Base-by-base conservation (phyloP, 2,797 vertebrate species). In the Labeo calbasu region DNA sequence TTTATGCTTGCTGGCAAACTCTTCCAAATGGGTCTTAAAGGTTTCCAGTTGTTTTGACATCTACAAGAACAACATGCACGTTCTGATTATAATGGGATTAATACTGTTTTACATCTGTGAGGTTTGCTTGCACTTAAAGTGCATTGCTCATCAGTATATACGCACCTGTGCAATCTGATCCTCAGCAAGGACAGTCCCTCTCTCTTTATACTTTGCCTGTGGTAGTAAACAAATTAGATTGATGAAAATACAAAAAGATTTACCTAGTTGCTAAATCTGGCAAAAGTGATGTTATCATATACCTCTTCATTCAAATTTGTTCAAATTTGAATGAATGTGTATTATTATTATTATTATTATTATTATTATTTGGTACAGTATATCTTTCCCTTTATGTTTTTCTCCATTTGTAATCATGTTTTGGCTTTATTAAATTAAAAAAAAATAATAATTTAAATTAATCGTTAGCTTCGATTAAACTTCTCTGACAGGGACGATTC, bases 1-100 rank as follows among this genome's bases (percentile, higher is more conserved):
- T 90, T 99, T 99, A 90, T 99, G 98, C 57, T 99, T 99, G 95
- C 97, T 98, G 91, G 98, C 98, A 91, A 99, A 99, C 88, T 97
- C 97, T 88, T 99, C 97, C 83, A 99, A 90, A 93, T 99, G 96
- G 13, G 95, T 97, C 91, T 97, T 97, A 87, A 99, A 99, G 51
- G 95, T 99, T 78, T 99, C 97, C 92, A 99, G 84, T 93, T 99
- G 98, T 87, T 97, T 97, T 0, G 97, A 99, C 98, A 99, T 99
- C 98, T 99, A 89, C 2, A 86, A 90, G 46, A 40, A 76, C 90
- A 53, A 72, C 43, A 61, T 53, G 70, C 0, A 28, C 3, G 5
- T 0, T 51, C 17, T 43, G 28, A 53, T 28, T 43, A 13, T 28
- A 23, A 65, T 9, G 10, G 1, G 10, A 2, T 48, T 43, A 19